Percentiles rank a stretch among this genome's conserved stretches.
These are phyloP conservation scores for Catharus ustulatus DNA, from an alignment of 2,797 vertebrate genomes.

Conservation along the genomic window DNA sequence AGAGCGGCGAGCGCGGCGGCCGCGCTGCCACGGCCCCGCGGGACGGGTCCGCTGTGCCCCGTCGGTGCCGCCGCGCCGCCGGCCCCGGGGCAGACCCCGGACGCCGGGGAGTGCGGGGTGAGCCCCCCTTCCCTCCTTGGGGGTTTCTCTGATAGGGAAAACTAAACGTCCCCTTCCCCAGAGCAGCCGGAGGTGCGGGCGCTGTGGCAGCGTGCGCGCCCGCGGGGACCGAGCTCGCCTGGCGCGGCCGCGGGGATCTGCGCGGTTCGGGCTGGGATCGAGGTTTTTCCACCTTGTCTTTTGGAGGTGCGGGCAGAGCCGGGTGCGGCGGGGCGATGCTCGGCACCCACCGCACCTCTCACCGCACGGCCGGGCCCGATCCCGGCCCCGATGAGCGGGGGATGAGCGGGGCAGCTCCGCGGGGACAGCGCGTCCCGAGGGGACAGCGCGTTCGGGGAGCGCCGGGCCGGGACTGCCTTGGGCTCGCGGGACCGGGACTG, in stretches of 20 bases:
- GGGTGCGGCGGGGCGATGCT: neutral
- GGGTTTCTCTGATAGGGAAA: neutral
- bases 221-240: neutral
- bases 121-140: too few relatives aligned
- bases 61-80: neutral
- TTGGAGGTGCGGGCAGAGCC: rapidly evolving
- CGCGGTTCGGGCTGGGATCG: neutral
- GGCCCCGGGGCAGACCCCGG: neutral
- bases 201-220: neutral
- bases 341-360: neutral
- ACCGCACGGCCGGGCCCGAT: neutral
- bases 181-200: neutral
- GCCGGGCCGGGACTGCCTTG: neutral
- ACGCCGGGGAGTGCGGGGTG: neutral
- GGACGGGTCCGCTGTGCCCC: neutral
- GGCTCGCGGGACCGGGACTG: neutral
- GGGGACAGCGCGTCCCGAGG: neutral
- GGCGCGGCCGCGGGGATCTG: neutral
- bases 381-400: neutral
- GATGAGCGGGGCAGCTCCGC: neutral
- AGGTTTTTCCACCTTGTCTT: neutral
- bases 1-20: slow-evolving; percentile 1
- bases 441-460: neutral
- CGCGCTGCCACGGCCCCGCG: neutral
- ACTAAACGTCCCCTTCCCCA: neutral